phyloP scores from a whole-genome alignment of 2,113 vertebrate genomes.

The Lynx canadensis region DNA sequence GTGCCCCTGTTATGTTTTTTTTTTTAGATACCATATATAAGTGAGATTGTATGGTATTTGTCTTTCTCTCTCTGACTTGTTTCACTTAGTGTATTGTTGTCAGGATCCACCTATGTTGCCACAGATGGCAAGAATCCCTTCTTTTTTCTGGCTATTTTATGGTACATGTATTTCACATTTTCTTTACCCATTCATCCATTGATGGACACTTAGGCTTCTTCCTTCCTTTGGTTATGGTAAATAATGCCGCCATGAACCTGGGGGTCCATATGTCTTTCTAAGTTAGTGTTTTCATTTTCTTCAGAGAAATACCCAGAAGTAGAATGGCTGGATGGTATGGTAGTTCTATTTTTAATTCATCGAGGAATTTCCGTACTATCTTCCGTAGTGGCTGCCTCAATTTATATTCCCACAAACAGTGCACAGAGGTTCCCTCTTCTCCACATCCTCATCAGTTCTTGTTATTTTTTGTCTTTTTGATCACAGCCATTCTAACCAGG shows the following conservation, averaged over 20 bases:
- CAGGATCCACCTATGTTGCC: background rate
- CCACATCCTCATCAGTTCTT: background rate
- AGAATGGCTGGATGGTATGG: background rate
- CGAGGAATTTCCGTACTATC: background rate
- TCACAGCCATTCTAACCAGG: background rate
- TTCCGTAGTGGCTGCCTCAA: background rate
- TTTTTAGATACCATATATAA: background rate
- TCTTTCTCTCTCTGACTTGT: background rate
- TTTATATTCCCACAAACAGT: background rate
- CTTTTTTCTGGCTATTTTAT: background rate
- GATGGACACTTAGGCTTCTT: background rate
- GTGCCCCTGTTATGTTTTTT: no score
- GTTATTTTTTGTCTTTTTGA: background rate
- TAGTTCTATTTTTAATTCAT: background rate
- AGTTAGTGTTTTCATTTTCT: background rate
- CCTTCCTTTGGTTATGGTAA: background rate
- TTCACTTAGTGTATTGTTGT: background rate
- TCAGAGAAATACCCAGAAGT: background rate
- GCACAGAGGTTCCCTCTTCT: background rate
- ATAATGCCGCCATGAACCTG: background rate
- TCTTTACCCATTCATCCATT: background rate
- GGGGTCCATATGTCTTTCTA: background rate
- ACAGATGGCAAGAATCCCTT: background rate
- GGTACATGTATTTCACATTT: background rate
- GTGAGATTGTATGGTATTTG: background rate